A percentile compares a stretch with the other conserved stretches of the same genome.
Evolutionary conservation across 1,140 invertebrate species (phyloP).

Genomic region (Drosophila trapezifrons): DNA sequence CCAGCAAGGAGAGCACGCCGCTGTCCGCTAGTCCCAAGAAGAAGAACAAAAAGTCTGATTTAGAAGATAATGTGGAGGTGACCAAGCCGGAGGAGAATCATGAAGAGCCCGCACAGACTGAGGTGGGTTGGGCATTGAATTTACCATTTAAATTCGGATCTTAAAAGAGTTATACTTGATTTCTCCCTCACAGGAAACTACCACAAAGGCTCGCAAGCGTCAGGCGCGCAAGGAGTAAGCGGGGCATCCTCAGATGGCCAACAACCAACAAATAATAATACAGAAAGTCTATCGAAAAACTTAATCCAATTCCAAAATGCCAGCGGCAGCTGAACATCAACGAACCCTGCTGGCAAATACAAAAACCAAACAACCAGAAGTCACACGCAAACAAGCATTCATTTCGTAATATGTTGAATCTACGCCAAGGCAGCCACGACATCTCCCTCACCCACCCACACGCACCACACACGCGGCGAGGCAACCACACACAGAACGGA

Average conservation of each 20-base stretch:
- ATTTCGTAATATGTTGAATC: slow-evolving; percentile 20
- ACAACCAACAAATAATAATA: slow-evolving; percentile 8
- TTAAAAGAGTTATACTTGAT: too few species aligned
- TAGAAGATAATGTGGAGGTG: slow-evolving; percentile 69
- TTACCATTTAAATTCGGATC: too few species aligned
- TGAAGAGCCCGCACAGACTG: slow-evolving; percentile 69
- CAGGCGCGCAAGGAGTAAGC: slow-evolving; percentile 73
- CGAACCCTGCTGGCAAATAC: slow-evolving; percentile 2
- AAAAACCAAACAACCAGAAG: slow-evolving; percentile 9
- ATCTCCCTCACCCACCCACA: slow-evolving; percentile 21
- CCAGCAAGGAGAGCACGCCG: slow-evolving; percentile 58
- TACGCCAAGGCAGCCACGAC: slow-evolving; percentile 20
- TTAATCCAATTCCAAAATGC: slow-evolving; percentile 69
- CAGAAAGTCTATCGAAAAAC: slow-evolving; percentile 40
- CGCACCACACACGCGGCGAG: slow-evolving; percentile 22
- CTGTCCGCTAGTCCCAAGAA: slow-evolving; percentile 73
- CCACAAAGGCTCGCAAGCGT: slow-evolving; percentile 73
- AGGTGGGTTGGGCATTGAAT: too few species aligned
- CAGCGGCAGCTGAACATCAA: slow-evolving; percentile 25
- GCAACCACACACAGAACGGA: slow-evolving; percentile 16
- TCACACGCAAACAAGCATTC: slow-evolving; percentile 11
- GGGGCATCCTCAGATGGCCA: slow-evolving; percentile 15
- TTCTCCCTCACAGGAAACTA: slow-evolving; percentile 58
- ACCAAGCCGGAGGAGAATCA: slow-evolving; percentile 38
- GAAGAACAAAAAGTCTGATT: slow-evolving; percentile 77